A percentile compares a stretch with the other conserved stretches of the same genome.
These are phyloP conservation scores for Anastrepha obliqua DNA, from an alignment of 1,140 invertebrate species.

Conservation along the genomic window DNA sequence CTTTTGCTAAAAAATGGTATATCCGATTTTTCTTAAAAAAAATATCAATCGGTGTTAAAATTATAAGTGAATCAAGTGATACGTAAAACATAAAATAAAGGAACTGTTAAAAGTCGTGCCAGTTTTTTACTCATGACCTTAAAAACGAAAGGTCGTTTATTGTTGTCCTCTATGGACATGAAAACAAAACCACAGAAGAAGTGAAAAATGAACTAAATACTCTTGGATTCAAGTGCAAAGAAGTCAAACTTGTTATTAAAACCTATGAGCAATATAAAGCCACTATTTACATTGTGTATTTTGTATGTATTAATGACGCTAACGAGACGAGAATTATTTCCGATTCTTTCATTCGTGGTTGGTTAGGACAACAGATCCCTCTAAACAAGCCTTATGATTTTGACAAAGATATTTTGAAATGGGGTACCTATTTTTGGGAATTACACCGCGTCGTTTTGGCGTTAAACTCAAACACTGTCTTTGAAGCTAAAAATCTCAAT, in stretches of 20 bases:
- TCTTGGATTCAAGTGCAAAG: constrained; percentile 44
- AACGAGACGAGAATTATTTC: no score
- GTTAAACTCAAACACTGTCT: no score
- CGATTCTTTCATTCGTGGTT: no score
- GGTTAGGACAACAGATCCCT: no score
- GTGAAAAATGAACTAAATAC: constrained; percentile 35
- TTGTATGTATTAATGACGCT: no score
- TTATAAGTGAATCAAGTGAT: constrained; percentile 13
- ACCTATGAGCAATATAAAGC: constrained; percentile 21
- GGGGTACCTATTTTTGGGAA: no score
- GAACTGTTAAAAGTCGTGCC: background rate
- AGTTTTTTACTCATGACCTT: constrained; percentile 35
- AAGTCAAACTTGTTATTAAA: constrained; percentile 41
- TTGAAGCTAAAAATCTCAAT: no score
- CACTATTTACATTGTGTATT: constrained; percentile 48
- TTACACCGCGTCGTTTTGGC: no score
- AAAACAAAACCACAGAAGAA: background rate
- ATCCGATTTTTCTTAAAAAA: background rate
- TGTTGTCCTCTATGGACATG: constrained; percentile 1
- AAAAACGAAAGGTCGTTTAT: constrained; percentile 26
- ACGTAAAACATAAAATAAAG: constrained; percentile 30
- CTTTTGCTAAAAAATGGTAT: constrained; percentile 2
- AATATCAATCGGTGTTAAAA: constrained; percentile 32
- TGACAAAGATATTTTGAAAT: no score
- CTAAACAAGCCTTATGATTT: no score